Conservation (phyloP, 2,888 invertebrate genomes). For the Leptarthrus brevirostris region DNA sequence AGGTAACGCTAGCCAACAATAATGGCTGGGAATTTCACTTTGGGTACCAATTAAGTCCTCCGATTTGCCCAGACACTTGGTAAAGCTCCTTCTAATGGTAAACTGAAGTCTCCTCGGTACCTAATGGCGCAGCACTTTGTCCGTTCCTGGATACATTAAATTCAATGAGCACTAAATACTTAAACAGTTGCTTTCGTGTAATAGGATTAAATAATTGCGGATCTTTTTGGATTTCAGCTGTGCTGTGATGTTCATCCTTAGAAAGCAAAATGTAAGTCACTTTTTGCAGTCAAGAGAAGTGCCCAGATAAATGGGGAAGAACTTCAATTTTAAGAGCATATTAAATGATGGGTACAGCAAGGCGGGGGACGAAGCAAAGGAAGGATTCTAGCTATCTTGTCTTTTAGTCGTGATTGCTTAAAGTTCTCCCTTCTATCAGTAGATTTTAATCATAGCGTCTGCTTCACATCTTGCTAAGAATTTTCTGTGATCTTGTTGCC, state of each 20-base stretch:
- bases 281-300: too few relatives aligned
- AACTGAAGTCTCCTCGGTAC: slow-evolving; percentile 3
- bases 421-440: too few relatives aligned
- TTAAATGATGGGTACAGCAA: too few relatives aligned
- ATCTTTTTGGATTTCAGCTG: not conserved
- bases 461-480: too few relatives aligned
- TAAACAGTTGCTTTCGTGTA: not conserved
- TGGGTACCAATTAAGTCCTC: slow-evolving; percentile 27
- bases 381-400: too few relatives aligned
- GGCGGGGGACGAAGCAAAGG: too few relatives aligned
- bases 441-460: too few relatives aligned
- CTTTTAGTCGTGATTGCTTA: too few relatives aligned
- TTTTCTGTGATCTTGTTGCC: too few relatives aligned
- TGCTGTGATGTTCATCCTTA: not conserved
- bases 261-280: not conserved
- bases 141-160: not conserved
- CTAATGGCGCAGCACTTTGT: not conserved
- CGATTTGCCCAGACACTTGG: not conserved
- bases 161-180: slow-evolving; percentile 1
- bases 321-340: too few relatives aligned
- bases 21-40: slow-evolving; percentile 17
- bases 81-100: not conserved
- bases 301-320: too few relatives aligned
- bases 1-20: not conserved
- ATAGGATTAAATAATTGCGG: slow-evolving; percentile 14